Percentiles rank a stretch among this genome's conserved stretches.
phyloP scores from a whole-genome alignment of 2,113 vertebrate genomes.

The Crypturellus undulatus region DNA sequence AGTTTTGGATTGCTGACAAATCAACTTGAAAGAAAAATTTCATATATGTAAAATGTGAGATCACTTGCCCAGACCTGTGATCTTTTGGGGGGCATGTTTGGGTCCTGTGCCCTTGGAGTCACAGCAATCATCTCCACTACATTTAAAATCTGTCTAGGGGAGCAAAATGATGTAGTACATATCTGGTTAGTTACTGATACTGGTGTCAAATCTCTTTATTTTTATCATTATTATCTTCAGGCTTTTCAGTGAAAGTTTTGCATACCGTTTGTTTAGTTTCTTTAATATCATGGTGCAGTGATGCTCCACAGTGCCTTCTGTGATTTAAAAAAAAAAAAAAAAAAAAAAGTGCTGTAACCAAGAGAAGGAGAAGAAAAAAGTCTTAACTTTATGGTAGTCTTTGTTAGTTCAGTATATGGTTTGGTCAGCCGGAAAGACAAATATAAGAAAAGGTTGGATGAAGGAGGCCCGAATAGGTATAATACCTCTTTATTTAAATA shows the following conservation, averaged over 20 bases:
- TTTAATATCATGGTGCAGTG: background rate
- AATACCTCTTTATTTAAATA: background rate
- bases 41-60: background rate
- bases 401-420: background rate
- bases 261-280: background rate
- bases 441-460: background rate
- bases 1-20: background rate
- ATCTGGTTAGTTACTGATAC: background rate
- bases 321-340: background rate
- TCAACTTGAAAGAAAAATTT: background rate
- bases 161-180: background rate
- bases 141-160: background rate
- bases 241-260: accelerated
- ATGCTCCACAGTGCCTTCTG: accelerated
- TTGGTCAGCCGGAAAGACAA: background rate
- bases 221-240: background rate
- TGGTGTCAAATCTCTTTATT: background rate
- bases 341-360: background rate
- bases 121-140: background rate
- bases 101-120: background rate
- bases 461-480: background rate
- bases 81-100: background rate
- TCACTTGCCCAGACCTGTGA: background rate
- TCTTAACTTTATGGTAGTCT: background rate
- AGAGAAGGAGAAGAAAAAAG: background rate